Evolutionary conservation across 37 sponge, comb jelly and placozoan species (phyloP).

Genomic region (Halichondria panicea): DNA sequence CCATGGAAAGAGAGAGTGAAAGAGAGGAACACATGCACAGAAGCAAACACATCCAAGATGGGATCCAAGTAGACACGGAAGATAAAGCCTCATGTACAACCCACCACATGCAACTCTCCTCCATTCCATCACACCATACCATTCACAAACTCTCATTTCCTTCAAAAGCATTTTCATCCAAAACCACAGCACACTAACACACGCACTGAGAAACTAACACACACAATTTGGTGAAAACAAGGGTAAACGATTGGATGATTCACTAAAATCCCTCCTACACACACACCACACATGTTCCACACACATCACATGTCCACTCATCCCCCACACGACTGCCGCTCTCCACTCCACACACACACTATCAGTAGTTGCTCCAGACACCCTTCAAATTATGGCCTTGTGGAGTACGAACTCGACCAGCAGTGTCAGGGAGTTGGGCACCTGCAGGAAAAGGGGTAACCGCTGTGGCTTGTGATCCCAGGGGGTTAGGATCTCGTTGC

Average conservation of each 20-base stretch:
- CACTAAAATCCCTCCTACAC: not conserved
- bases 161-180: not conserved
- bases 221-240: too few relatives aligned
- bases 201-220: not conserved
- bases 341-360: not conserved
- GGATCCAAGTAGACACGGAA: too few relatives aligned
- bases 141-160: not conserved
- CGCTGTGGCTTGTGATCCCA: too few relatives aligned
- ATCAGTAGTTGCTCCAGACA: not conserved
- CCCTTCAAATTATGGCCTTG: not conserved
- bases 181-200: not conserved
- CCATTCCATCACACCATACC: not conserved
- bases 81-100: too few relatives aligned
- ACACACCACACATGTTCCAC: constrained; percentile 13
- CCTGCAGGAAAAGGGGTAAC: not conserved
- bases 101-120: not conserved
- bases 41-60: too few relatives aligned
- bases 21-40: too few relatives aligned
- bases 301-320: constrained; percentile 5
- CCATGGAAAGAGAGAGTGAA: too few relatives aligned
- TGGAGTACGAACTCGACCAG: not conserved
- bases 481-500: too few relatives aligned
- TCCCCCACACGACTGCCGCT: not conserved
- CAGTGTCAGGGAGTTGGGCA: not conserved
- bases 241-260: too few relatives aligned